Base-by-base conservation (phyloP, 2,888 invertebrate genomes). In the Colletes collaris region DNA sequence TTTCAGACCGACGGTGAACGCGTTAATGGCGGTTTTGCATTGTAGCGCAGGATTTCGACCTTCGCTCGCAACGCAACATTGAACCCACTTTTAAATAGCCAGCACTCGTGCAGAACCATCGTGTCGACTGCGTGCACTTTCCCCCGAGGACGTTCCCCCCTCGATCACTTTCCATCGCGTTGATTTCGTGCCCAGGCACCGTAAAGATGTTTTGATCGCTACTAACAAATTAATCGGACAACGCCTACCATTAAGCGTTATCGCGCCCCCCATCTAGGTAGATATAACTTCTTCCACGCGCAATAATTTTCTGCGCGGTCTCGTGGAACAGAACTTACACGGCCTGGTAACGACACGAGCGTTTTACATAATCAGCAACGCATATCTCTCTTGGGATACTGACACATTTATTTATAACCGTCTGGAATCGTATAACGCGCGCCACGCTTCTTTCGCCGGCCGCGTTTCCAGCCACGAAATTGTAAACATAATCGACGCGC, bases 301-400 rank as follows among this genome's bases (percentile, higher is more conserved):
- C 60, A 63, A 66, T 71, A 62, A 77, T 77, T 72, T 68, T 72
- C 77, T 65, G 55, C 59, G 44, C 59, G 58, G 55, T 52, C 52
- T 16, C 53, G 55, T 52, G 62, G 62, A 79, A 76, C 70, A 76
- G 67, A 59, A 49, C 59, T 60, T 71, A 64, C 62, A 68, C 64
- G 70, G 49, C 58, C 10, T 40, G 58, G 62, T 53, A 76, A 79
- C 70, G 71, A 76, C 62, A 78, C 35, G 46, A 27, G 16, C 60
- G 64, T 66, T 76, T 76, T 79, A 67, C 77, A 76, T 79, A 79
- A 79, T 79, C 71, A 64, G 63, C 76, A 16, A 53, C 66, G 70
- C 70, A 49, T 76, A 66, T 79, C 79, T 75, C 75, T 46, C 63
- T 16, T 16, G 52, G 10, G 55, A 66, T 70, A 76, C 44, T 44